Evolutionary conservation across 2,888 invertebrate genomes (phyloP), one percentile per base, ranked within the genome.

Genomic region (Drosophila infuscata): DNA sequence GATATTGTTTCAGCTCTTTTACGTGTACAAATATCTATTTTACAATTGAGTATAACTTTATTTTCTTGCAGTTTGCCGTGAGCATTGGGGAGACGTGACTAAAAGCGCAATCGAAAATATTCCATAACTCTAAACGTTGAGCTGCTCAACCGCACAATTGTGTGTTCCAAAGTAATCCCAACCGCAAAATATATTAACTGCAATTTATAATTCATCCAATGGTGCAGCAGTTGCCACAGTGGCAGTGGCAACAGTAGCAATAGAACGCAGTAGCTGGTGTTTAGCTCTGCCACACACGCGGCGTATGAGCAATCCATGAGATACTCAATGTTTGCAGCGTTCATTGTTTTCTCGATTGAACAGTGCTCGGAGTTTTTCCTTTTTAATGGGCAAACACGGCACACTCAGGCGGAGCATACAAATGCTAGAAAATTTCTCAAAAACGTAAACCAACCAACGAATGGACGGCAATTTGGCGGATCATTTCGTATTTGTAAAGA

Each of bases 121-220:
- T 51, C 60, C 62, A 78, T 72, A 75, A 71, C 66, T 71, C 49
- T 36, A 38, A 61, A 32, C 30, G 58, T 35, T 43, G 66, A 43
- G 38, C 46, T 53, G 38, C 32, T 32, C 33, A n/a, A 54, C 59
- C 41, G 58, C n/a, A 53, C 43, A 60, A 56, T 69, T 59, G 59
- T 69, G 54, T 58, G 64, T 43, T 43, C 15, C 15, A 25, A 49
- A 64, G 70, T 74, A 77, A 77, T 77, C 70, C 70, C 74, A 67
- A 78, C 76, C 70, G 73, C 73, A 81, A 66, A 68, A 77, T 79
- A 79, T 79, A 81, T 81, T 81, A 73, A 76, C 76, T 64, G 36
- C 76, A 78, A 81, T 81, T 78, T 81, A 81, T 81, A 81, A 81
- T 81, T 81, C 80, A 81, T 74, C 51, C 64, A 61, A 52, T 66